Base-by-base conservation (phyloP, 2,113 vertebrate genomes). In the Anarrhichthys ocellatus region DNA sequence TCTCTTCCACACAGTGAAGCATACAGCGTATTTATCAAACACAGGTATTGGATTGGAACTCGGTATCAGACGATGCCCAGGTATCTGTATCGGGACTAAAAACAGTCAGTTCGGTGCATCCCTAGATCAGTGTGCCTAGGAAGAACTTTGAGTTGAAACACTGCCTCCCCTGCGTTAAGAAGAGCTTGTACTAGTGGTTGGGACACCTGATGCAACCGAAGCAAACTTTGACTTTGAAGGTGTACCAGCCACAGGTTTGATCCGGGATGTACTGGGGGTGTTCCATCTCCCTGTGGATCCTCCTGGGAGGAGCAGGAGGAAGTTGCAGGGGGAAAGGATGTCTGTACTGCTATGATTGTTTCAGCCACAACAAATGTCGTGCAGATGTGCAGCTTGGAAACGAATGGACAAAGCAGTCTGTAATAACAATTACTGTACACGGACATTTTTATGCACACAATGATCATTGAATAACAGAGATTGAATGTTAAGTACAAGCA, bases 401-500 rank as follows among this genome's bases (percentile, higher is more conserved):
- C 62, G 27, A 76, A 72, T 34, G 54, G 27, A 36, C 34, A 63
- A 44, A 82, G 15, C 36, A 22, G 63, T 20, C 52, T 50, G 42
- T 40, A 52, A 20, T 56, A 52, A 46, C 42, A 20, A 27, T 8
- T 44, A 66, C 59, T 54, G 11, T 66, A 22, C 38, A 20, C 40
- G 18, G 56, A 48, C 13, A 68, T 64, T 61, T 22, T 76, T 62
- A 59, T 78, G 72, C 34, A 36, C 66, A 56, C 52, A 67, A 29
- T 42, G 42, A 34, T 70, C 76, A 10, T 56, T 65, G 50, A 76
- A 46, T 36, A 22, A 68, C 36, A 72, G 9, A 61, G n/a, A 78
- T 54, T 68, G 82, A 84, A 84, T 91, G 77, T 84, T 72, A 83
- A 63, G 56, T 65, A 1, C 4, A 76, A 76, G 71, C 68, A 61